Evolutionary conservation across 2,797 vertebrate genomes (phyloP).

Genomic region (Rhabdomys pumilio): DNA sequence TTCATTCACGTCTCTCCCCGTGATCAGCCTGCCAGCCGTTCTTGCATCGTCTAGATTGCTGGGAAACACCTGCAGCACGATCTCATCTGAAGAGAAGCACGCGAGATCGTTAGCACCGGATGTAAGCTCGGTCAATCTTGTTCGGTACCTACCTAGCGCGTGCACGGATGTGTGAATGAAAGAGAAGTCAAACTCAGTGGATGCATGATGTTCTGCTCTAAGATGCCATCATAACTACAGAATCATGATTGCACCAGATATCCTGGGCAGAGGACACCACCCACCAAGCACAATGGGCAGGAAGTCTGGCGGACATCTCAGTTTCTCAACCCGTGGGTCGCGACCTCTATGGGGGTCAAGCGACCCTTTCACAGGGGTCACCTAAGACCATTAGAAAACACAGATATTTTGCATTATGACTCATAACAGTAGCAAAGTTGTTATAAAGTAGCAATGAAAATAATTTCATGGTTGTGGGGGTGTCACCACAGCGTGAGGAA

Average conservation of each 20-base stretch:
- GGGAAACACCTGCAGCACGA: conserved; percentile 55
- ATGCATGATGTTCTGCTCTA: not conserved
- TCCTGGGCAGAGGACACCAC: not conserved
- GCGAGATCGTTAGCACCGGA: not conserved
- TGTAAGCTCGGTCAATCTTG: not conserved
- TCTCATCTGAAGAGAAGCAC: conserved; percentile 68
- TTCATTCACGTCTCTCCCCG: conserved; percentile 2
- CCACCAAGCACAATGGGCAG: not conserved
- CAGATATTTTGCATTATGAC: not conserved
- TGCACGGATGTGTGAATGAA: not conserved
- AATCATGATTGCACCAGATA: not conserved
- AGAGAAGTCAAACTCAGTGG: not conserved
- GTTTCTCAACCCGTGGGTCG: not conserved
- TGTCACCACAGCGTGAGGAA: not conserved
- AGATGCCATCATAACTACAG: not conserved
- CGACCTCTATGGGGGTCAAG: not conserved
- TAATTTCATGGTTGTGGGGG: not conserved
- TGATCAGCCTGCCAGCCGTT: not conserved
- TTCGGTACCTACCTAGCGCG: not conserved
- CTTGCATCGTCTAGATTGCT: not conserved
- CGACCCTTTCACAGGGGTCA: not conserved
- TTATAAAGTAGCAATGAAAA: not conserved
- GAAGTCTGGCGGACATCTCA: not conserved
- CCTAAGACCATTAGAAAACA: not conserved
- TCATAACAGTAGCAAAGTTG: not conserved